Percentiles rank a stretch among this genome's conserved stretches.
Conservation (phyloP, 1,140 invertebrate genomes). For the Bombus difficillimus region DNA sequence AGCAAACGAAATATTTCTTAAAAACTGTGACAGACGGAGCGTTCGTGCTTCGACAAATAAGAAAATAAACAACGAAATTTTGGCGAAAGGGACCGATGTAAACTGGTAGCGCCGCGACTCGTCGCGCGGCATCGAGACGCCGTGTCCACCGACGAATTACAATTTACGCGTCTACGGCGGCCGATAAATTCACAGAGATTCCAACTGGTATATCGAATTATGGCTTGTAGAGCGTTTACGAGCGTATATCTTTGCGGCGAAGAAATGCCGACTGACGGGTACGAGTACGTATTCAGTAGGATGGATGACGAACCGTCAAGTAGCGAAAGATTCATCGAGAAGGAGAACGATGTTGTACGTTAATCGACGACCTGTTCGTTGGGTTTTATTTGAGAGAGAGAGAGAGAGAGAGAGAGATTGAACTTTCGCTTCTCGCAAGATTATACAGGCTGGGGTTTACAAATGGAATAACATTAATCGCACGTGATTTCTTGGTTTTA, state of each 20-base stretch:
- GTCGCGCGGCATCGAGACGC: too few relatives aligned
- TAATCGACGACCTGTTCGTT: not conserved
- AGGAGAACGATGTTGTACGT: not conserved
- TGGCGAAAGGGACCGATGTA: too few relatives aligned
- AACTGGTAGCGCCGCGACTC: too few relatives aligned
- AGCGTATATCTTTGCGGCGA: constrained; percentile 15
- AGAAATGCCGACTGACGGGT: not conserved
- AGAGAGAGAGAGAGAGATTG: too few relatives aligned
- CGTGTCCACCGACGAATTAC: not conserved
- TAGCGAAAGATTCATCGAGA: not conserved
- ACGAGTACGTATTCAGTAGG: not conserved
- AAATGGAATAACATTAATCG: not conserved
- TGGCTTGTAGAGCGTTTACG: not conserved
- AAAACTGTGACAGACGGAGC: too few relatives aligned
- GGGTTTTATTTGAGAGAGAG: not conserved
- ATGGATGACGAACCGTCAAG: constrained; percentile 12
- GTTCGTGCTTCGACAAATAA: not conserved
- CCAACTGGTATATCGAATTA: not conserved
- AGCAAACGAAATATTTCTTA: too few relatives aligned
- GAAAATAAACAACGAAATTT: not conserved
- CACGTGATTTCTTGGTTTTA: too few relatives aligned
- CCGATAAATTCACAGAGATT: not conserved
- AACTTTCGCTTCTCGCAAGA: not conserved
- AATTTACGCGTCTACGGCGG: not conserved
- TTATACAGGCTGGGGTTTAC: not conserved